A percentile compares a stretch with the other conserved stretches of the same genome.
Conservation (phyloP, 1,140 invertebrate genomes). For the Conus betulinus region DNA sequence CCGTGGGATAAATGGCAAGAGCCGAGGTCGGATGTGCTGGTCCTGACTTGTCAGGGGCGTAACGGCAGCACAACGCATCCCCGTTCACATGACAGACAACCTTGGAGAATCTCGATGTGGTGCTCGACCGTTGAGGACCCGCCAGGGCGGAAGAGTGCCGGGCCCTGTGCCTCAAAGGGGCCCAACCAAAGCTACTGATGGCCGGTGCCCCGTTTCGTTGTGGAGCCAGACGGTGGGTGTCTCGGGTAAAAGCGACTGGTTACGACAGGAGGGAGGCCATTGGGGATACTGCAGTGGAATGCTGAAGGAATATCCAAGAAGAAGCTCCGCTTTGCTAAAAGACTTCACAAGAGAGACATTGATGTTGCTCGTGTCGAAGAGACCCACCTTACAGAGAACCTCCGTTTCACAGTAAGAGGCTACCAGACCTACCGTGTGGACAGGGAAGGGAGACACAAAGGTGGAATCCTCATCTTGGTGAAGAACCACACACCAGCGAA, state of each 20-base stretch:
- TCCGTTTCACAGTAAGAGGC: slow-evolving; percentile 11
- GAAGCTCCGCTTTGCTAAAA: background rate
- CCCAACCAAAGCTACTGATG: background rate
- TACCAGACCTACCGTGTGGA: slow-evolving; percentile 18
- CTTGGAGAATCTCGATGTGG: background rate
- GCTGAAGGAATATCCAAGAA: background rate
- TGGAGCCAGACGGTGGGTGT: background rate
- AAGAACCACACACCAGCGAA: background rate
- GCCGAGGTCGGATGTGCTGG: too few relatives aligned
- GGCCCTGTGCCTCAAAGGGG: background rate
- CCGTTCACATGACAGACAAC: background rate
- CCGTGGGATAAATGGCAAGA: too few relatives aligned
- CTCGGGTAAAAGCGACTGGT: slow-evolving; percentile 1
- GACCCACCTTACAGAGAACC: background rate
- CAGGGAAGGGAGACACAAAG: background rate
- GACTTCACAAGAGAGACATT: background rate
- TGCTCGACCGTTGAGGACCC: slow-evolving; percentile 1
- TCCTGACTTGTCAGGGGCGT: too few relatives aligned
- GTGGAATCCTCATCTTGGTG: background rate
- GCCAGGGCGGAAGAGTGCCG: background rate
- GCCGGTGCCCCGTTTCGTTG: background rate
- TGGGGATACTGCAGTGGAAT: background rate
- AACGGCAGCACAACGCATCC: background rate
- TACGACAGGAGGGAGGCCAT: background rate
- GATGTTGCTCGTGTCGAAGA: background rate